Evolutionary conservation across 2,888 invertebrate species (phyloP).

Genomic region (Isotomurus palustris): DNA sequence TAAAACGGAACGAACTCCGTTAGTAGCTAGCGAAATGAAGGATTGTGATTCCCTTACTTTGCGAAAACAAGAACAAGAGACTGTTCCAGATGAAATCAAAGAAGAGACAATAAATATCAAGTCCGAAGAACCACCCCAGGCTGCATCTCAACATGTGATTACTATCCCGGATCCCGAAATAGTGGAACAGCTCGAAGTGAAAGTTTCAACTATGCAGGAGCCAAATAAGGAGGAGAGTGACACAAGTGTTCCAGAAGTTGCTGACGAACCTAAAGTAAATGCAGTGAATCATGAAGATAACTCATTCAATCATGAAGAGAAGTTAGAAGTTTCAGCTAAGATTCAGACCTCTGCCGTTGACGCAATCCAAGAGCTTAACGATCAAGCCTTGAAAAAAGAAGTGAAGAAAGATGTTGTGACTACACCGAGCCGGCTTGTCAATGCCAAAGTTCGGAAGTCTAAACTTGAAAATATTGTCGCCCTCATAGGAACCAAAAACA

Average conservation of each 20-base stretch:
- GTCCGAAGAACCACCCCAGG: neutral
- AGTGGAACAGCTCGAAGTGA: neutral
- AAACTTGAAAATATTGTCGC: constrained; percentile 13
- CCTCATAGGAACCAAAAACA: constrained; percentile 11
- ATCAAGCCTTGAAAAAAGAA: neutral
- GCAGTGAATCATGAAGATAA: too few relatives aligned
- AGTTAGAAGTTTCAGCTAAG: neutral
- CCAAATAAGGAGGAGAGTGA: neutral
- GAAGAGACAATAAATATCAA: neutral
- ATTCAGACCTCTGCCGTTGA: constrained; percentile 1
- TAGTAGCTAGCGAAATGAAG: too few relatives aligned
- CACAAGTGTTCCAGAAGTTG: neutral
- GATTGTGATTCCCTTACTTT: too few relatives aligned
- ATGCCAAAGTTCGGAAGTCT: constrained; percentile 6
- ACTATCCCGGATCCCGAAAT: neutral
- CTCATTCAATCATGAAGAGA: too few relatives aligned
- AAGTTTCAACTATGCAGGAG: neutral
- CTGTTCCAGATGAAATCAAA: neutral
- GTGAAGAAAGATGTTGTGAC: neutral
- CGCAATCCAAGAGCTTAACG: constrained; percentile 5
- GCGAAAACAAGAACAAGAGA: too few relatives aligned
- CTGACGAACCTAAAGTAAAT: neutral
- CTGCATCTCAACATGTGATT: neutral
- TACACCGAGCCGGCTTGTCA: neutral
- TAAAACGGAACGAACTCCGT: too few relatives aligned